Percentiles rank a stretch among this genome's conserved stretches.
phyloP scores from a whole-genome alignment of 2,113 vertebrate genomes.

The Xyliphius kryptos region DNA sequence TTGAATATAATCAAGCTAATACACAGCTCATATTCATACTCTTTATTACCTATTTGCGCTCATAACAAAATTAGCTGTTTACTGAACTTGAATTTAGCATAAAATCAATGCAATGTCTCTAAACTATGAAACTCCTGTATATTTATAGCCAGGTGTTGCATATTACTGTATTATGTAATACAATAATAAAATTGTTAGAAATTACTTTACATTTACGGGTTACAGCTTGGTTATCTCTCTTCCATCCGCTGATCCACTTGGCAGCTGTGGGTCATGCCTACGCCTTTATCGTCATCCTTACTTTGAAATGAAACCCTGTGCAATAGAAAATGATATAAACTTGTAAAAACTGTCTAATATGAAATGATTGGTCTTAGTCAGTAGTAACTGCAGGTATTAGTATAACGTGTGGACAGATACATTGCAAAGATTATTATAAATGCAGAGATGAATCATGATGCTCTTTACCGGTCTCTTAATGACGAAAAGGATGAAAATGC shows the following conservation, averaged over 20 bases:
- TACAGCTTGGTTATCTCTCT: too few relatives aligned
- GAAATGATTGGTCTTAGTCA: not conserved
- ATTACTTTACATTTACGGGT: too few relatives aligned
- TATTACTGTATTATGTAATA: too few relatives aligned
- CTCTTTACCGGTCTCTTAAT: constrained; percentile 30
- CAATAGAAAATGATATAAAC: not conserved
- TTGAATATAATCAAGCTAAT: not conserved
- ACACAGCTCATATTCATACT: not conserved
- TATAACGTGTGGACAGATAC: not conserved
- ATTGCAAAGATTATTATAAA: too few relatives aligned
- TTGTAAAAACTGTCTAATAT: too few relatives aligned
- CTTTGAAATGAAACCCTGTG: constrained; percentile 15
- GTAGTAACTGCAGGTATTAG: not conserved
- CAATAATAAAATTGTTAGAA: too few relatives aligned
- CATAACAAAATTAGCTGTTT: constrained; percentile 1
- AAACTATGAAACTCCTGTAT: too few relatives aligned
- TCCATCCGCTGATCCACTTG: not conserved
- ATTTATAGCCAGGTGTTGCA: too few relatives aligned
- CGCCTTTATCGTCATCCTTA: not conserved
- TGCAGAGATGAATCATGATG: too few relatives aligned
- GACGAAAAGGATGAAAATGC: constrained; percentile 27
- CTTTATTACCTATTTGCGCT: too few relatives aligned
- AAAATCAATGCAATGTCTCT: too few relatives aligned
- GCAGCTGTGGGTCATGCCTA: not conserved
- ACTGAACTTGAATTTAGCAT: not conserved